A percentile compares a stretch with the other conserved stretches of the same genome.
These are phyloP conservation scores for Crax fasciolata DNA, from an alignment of 2,797 vertebrate species.

Conservation along the genomic window DNA sequence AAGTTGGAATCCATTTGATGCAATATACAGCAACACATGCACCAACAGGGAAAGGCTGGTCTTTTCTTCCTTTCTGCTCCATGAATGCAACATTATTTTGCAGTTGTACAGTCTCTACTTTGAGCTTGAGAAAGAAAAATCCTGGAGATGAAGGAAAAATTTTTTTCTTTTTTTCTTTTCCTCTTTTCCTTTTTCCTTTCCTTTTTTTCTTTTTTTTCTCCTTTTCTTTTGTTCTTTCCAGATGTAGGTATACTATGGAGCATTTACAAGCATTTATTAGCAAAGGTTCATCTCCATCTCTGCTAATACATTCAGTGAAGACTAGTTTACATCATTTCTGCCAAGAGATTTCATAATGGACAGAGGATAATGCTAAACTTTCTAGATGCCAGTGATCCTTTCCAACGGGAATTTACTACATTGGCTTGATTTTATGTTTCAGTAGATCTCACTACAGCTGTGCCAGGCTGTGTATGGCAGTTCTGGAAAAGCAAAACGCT, in stretches of 20 bases:
- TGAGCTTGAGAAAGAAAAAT: not conserved
- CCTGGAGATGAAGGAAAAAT: not conserved
- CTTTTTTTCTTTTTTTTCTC: not conserved
- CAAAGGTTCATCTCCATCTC: not conserved
- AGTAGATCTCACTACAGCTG: conserved; percentile 25
- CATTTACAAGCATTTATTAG: conserved; percentile 27
- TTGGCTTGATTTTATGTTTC: conserved; percentile 50
- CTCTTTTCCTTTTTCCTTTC: not conserved
- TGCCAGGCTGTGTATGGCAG: conserved; percentile 18
- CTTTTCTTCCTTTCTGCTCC: not conserved
- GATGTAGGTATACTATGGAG: not conserved
- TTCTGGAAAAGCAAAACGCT: conserved; percentile 21
- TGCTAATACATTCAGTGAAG: not conserved
- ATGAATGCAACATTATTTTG: not conserved
- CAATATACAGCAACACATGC: not conserved
- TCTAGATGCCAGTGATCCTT: conserved; percentile 15
- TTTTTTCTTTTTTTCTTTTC: not conserved
- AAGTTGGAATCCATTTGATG: not conserved
- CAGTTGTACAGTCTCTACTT: not conserved
- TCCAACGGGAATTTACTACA: conserved; percentile 36
- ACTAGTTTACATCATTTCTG: conserved; percentile 31
- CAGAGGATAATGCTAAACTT: conserved; percentile 36
- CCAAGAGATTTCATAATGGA: conserved; percentile 30
- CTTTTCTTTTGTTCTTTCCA: not conserved
- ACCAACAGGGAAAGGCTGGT: not conserved